Percentiles rank a stretch among this genome's conserved stretches.
These are phyloP conservation scores for Bradysia coprophila DNA, from an alignment of 1,140 invertebrate genomes.

Conservation along the genomic window DNA sequence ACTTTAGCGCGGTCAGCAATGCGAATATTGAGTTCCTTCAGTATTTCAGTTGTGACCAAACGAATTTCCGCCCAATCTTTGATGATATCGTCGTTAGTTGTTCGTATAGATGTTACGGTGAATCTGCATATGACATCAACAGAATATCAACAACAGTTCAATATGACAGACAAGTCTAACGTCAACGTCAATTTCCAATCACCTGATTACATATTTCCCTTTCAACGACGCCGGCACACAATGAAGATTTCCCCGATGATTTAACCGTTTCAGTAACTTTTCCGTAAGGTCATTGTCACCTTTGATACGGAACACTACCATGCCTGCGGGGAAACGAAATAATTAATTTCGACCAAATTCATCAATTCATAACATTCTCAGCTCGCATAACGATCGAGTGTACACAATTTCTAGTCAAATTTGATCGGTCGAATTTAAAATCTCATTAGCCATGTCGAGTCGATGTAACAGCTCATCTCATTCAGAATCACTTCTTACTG, in stretches of 20 bases:
- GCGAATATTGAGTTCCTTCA: slow-evolving; percentile 36
- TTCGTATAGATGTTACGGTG: slow-evolving; percentile 80
- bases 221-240: slow-evolving; percentile 84
- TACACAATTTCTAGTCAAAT: no score
- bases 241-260: slow-evolving; percentile 70
- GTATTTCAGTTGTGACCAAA: slow-evolving; percentile 51
- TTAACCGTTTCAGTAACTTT: slow-evolving; percentile 68
- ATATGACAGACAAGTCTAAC: no score
- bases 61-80: slow-evolving; percentile 83
- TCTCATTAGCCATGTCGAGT: no score
- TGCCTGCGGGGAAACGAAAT: no score
- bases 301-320: slow-evolving; percentile 83
- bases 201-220: slow-evolving; percentile 69
- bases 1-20: slow-evolving; percentile 38
- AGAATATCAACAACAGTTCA: no score
- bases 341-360: no score
- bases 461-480: no score
- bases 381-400: no score
- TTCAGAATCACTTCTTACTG: no score
- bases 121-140: slow-evolving; percentile 42
- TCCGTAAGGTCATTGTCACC: slow-evolving; percentile 73
- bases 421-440: no score
- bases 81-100: slow-evolving; percentile 73
- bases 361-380: no score
- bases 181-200: no score